Percentiles rank a stretch among this genome's conserved stretches.
phyloP scores from a whole-genome alignment of 2,113 vertebrate genomes.

The human region GRCh38 chr11:98960501-98961000 shows the following conservation, averaged over 20 bases:
- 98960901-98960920: neutral
- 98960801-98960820: neutral
- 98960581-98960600: neutral
- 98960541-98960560: neutral
- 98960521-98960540: neutral
- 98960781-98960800: neutral
- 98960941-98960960: neutral
- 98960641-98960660: neutral
- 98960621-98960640: neutral
- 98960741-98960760: neutral
- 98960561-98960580: neutral
- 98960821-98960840: neutral
- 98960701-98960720: neutral
- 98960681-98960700: neutral
- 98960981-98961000: neutral
- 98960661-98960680: neutral
- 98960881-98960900: neutral
- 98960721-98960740: neutral
- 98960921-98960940: neutral
- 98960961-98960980: neutral
- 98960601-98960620: neutral
- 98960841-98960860: neutral
- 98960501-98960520: neutral
- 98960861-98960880: neutral
- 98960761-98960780: too few species aligned